Base-by-base conservation (phyloP, 2,113 vertebrate genomes). In the Indicator indicator region DNA sequence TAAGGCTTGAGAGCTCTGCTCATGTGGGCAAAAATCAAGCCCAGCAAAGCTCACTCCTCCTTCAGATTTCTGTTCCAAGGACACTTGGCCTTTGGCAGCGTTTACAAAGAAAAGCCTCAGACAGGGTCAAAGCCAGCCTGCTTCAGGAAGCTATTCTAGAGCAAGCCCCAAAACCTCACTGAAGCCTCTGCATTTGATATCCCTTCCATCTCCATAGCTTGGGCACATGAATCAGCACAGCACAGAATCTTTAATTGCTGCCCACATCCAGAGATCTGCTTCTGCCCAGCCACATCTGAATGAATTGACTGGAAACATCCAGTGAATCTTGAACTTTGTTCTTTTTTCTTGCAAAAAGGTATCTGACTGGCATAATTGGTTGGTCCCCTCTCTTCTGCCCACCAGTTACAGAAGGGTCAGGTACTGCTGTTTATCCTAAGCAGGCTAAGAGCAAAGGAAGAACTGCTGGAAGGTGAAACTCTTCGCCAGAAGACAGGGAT, bases 31-130 rank as follows among this genome's bases (percentile, higher is more conserved):
- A 92, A 94, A 86, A 50, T 33, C 10, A 50, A 33, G 63, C 76
- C 88, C 32, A 60, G 80, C 40, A 68, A 77, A 77, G 65, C 58
- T 72, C 19, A 12, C 32, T 64, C 48, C 14, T 93, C 55, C 38
- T 20, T 85, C 46, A 30, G 44, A 42, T 92, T 94, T 86, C 23
- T 3, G 13, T 92, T 82, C 54, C 78, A 73, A 55, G 82, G 67
- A 50, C 65, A 38, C 26, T 88, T 88, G 73, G 87, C 80, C 62
- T 72, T 70, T 95, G 83, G 73, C 89, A 95, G 62, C 6, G 2
- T 81, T 95, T 78, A 60, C 52, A 60, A 42, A 88, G 68, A 88
- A 80, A 69, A 93, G 52, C 56, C 33, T 90, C 71, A 72, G 85
- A 48, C n/a, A 63, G 69, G 44, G 50, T 68, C 67, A 89, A 60